Percentiles rank a stretch among this genome's conserved stretches.
Evolutionary conservation across 35 echinoderm and acorn worm genomes (phyloP).

Genomic region (Nesometra sesokonis): DNA sequence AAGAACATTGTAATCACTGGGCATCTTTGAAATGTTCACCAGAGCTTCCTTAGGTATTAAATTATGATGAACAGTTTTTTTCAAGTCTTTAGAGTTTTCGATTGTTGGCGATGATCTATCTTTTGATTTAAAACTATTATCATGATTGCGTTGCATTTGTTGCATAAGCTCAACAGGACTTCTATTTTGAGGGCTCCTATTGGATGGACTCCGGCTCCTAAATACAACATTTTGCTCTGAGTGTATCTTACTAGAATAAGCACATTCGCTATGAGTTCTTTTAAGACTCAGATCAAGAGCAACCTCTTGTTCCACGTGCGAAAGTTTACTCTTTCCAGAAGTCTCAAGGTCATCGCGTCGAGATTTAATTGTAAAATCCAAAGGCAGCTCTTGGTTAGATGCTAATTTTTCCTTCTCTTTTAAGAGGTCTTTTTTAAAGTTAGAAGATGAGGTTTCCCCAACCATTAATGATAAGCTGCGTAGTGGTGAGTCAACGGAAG

Average conservation of each 20-base stretch:
- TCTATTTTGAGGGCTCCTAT: neutral
- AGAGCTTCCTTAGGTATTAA: slow-evolving; percentile 31
- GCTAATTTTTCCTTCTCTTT: neutral
- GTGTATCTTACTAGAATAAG: neutral
- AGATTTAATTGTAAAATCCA: neutral
- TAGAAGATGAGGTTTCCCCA: neutral
- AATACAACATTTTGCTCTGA: neutral
- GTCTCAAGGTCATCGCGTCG: neutral
- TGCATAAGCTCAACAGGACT: neutral
- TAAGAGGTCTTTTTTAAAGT: neutral
- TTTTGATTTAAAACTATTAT: neutral
- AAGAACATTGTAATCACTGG: slow-evolving; percentile 29
- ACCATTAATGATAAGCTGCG: neutral
- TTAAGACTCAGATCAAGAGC: neutral
- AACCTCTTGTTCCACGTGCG: neutral
- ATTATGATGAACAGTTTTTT: neutral
- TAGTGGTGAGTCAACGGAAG: neutral
- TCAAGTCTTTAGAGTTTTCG: neutral
- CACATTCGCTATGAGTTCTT: neutral
- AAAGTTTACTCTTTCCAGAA: neutral
- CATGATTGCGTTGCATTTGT: neutral
- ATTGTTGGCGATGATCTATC: neutral
- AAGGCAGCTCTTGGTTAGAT: neutral
- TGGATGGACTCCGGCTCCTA: neutral
- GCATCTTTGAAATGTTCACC: slow-evolving; percentile 18